Evolutionary conservation across 2,113 vertebrate genomes (phyloP), one percentile per base, ranked within the genome.

Genomic region (Rhadina sibilatrix): DNA sequence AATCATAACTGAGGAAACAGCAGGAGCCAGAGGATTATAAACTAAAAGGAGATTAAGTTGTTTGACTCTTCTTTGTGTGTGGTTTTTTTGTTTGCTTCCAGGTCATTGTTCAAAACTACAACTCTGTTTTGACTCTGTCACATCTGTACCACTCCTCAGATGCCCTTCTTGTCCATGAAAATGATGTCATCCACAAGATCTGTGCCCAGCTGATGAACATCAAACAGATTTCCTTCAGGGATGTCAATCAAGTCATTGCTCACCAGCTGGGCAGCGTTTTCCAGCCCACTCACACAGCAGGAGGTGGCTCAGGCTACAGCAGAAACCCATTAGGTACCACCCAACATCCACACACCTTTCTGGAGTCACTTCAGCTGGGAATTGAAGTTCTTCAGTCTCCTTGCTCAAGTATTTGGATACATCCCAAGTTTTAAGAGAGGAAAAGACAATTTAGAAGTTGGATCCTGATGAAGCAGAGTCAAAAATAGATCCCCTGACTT

Each of bases 31-130:
- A 42, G 63, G 46, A 59, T 52, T 81, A 72, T n/a, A 54, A 88
- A 65, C 31, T 18, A n/a, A 54, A 59, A 46, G 31, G 37, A 69
- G 53, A 84, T 87, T 44, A 54, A 63, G 15, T 30, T 70, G 74
- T 69, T 83, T 57, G 65, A 74, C 54, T 87, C 88, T 72, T 87
- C 44, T 60, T 66, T 94, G 33, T 52, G 30, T 74, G 64, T 88
- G 61, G 18, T 6, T 19, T 12, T 63, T 65, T 35, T 54, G 54
- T 81, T 76, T 79, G 49, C 60, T 94, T 83, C 66, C 94, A 99
- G 99, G 99, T 99, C 72, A 99, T 99, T 37, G 99, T 99, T 87
- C 99, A 99, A 96, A 99, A 99, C 97, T 99, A 99, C 97, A 99
- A 99, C 96, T 99, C 99, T 1, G 96, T 99, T 94, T 97, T 99